Evolutionary conservation across 2,888 invertebrate species (phyloP).

Genomic region (Ephialtes manifestator): DNA sequence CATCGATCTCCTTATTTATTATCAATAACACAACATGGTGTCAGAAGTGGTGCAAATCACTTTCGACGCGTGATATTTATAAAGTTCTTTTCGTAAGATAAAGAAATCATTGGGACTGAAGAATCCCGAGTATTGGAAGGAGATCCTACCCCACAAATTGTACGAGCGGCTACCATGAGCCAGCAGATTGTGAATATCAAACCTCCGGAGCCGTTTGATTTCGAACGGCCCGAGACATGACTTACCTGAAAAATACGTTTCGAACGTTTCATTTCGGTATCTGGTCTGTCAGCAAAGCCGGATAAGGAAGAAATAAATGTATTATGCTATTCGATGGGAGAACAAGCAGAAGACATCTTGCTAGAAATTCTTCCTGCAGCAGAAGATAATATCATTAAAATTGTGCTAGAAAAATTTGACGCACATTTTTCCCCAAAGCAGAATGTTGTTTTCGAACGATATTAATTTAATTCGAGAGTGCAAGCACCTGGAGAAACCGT

Average conservation of each 20-base stretch:
- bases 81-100: background rate
- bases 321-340: slow-evolving; percentile 70
- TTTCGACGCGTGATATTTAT: no score
- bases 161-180: background rate
- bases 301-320: slow-evolving; percentile 71
- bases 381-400: slow-evolving; percentile 8
- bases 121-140: background rate
- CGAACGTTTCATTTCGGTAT: slow-evolving; percentile 23
- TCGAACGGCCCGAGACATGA: slow-evolving; percentile 58
- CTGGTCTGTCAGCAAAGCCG: slow-evolving; percentile 36
- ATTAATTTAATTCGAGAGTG: slow-evolving; percentile 66
- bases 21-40: no score
- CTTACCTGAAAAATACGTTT: slow-evolving; percentile 57
- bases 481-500: slow-evolving; percentile 59
- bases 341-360: slow-evolving; percentile 4
- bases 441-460: slow-evolving; percentile 70
- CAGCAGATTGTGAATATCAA: slow-evolving; percentile 5
- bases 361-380: slow-evolving; percentile 7
- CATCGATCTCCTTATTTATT: no score
- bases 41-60: no score
- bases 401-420: slow-evolving; percentile 56
- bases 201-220: slow-evolving; percentile 60
- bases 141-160: background rate
- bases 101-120: background rate
- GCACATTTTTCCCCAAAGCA: slow-evolving; percentile 68